Base-by-base conservation (phyloP, 2,888 invertebrate genomes). In the Epinotia demarniana region DNA sequence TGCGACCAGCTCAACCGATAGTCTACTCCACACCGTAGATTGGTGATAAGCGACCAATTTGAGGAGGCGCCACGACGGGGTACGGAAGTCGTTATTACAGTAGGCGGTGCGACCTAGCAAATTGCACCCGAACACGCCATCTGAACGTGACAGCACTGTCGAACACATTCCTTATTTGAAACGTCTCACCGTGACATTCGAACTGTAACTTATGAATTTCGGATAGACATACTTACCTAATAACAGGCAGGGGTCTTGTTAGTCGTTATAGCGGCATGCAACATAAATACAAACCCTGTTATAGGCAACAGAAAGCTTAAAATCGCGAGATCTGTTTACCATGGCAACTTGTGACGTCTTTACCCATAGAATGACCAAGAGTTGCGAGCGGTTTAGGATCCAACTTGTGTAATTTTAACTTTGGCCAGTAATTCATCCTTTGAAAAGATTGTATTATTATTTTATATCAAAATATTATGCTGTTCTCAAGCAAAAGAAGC, bases 1-100 rank as follows among this genome's bases (percentile, higher is more conserved):
- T 91, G 89, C 90, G 85, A 88, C 85, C 87, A 83, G 88, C 87
- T 89, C 88, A 87, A 87, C 90, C 89, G 91, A 91, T 90, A 91
- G 89, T 90, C 90, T 89, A 91, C 88, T 90, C 89, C 84, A 90
- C 91, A 88, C 89, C 88, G 86, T 90, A 93, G 93, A 93, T 93
- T 91, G 90, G 93, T 92, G 93, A 93, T 93, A 93, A 93, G 93
- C 93, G 93, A 93, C 93, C 93, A 93, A 93, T 93, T 93, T 92
- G 90, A 92, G 93, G 92, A 93, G 93, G 93, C 93, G 92, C 93
- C 92, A 91, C 92, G 92, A 89, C 92, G 88, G 90, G 92, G 92
- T 91, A 91, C 93, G 93, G 93, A 93, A 93, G 93, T 92, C 93
- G 93, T 93, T 93, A 93, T 93, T 92, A 93, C 92, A 92, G 93